phyloP scores from a whole-genome alignment of 2,113 vertebrate species.

The Psephotus haematonotus region DNA sequence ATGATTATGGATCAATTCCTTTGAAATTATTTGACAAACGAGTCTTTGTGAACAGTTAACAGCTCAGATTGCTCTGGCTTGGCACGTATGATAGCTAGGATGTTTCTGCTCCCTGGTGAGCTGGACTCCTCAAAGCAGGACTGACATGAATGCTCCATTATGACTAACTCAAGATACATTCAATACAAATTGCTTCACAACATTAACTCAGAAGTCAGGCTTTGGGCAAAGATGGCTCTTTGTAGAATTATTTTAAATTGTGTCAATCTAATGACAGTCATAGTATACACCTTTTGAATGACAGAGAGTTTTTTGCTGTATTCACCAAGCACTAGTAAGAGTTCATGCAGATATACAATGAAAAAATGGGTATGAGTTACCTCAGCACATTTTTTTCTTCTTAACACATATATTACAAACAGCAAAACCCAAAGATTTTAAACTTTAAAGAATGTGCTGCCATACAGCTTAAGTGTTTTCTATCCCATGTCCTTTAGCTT shows the following conservation, averaged over 20 bases:
- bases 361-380: neutral
- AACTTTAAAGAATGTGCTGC: neutral
- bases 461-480: neutral
- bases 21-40: neutral
- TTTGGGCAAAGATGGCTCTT: neutral
- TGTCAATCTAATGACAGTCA: neutral
- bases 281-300: neutral
- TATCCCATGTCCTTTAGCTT: slow-evolving; percentile 39
- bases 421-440: neutral
- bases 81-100: neutral
- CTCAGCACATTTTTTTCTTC: neutral
- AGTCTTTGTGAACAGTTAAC: neutral
- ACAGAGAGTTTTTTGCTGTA: neutral
- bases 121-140: neutral
- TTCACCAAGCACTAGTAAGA: neutral
- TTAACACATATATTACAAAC: neutral
- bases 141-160: neutral
- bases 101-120: neutral
- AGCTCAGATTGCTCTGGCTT: neutral
- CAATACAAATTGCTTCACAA: neutral
- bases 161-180: neutral
- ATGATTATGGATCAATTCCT: neutral
- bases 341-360: neutral
- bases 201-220: neutral
- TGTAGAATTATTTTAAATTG: neutral